phyloP scores from a whole-genome alignment of 1,140 invertebrate genomes.

The Steinernema feltiae region DNA sequence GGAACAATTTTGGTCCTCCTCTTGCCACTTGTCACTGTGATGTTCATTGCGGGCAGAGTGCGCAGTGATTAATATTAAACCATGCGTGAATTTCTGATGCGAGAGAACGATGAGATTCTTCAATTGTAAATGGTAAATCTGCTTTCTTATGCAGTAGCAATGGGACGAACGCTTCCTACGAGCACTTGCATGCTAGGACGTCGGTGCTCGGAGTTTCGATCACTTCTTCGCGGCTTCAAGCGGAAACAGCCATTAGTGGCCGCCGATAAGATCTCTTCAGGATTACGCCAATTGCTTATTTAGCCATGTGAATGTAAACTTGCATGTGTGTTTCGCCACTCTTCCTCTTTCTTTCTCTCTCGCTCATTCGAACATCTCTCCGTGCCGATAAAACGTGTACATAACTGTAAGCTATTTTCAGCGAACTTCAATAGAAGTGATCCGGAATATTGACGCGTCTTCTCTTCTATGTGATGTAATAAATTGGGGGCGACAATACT shows the following conservation, averaged over 20 bases:
- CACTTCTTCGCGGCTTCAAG: neutral
- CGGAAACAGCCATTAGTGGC: neutral
- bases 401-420: no score
- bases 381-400: no score
- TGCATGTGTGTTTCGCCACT: neutral
- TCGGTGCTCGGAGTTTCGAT: no score
- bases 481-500: no score
- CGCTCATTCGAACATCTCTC: no score
- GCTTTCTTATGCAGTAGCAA: no score
- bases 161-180: no score
- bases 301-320: neutral
- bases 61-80: neutral
- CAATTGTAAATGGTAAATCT: neutral
- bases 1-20: neutral
- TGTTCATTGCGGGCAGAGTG: neutral
- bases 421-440: no score
- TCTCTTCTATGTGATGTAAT: no score
- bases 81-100: neutral
- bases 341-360: neutral
- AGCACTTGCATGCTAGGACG: no score
- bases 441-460: no score
- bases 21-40: neutral
- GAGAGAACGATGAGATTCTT: neutral
- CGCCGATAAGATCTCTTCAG: slow-evolving; percentile 8
- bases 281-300: neutral